Evolutionary conservation across 1,140 invertebrate genomes (phyloP).

Genomic region (Myzus persicae): DNA sequence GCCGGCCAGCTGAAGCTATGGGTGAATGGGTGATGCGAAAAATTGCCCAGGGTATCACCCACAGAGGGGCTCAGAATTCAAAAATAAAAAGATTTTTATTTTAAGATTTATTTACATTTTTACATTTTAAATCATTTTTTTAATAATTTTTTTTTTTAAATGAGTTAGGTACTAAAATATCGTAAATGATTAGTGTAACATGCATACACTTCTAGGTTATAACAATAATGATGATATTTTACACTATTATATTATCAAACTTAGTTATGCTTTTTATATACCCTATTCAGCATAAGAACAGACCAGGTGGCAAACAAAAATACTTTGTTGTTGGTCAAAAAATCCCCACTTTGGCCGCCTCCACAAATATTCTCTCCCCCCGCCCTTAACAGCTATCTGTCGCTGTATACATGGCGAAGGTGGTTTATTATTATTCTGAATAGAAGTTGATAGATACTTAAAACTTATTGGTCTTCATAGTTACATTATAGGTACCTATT

Average conservation of each 20-base stretch:
- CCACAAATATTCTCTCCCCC: no score
- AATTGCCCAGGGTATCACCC: not conserved
- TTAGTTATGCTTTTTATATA: no score
- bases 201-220: not conserved
- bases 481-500: not conserved
- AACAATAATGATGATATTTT: not conserved
- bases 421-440: no score
- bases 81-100: not conserved
- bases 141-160: not conserved
- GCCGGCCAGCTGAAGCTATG: not conserved
- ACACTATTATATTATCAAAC: not conserved
- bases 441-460: not conserved
- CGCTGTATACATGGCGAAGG: no score
- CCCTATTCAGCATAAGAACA: no score
- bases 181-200: no score
- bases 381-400: no score
- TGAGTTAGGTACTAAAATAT: not conserved
- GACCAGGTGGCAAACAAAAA: no score
- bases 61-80: not conserved
- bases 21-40: not conserved
- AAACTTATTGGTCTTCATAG: not conserved
- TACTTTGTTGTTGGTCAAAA: no score
- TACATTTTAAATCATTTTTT: not conserved
- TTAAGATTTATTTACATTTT: not conserved
- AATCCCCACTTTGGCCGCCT: no score